phyloP scores from a whole-genome alignment of 2,113 vertebrate genomes.

The Podilymbus podiceps region DNA sequence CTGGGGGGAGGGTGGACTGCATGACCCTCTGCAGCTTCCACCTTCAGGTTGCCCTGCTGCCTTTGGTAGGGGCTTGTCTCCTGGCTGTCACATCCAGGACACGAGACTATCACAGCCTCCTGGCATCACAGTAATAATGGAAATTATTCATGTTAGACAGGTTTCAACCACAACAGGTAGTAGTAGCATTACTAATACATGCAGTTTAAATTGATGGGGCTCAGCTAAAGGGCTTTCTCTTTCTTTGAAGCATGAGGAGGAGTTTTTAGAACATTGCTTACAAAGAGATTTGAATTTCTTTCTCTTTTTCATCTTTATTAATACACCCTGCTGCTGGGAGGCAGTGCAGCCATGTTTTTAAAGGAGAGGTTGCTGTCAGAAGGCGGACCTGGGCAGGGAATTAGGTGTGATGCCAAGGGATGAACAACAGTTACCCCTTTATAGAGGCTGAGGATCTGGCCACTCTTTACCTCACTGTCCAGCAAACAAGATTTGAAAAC shows the following conservation, averaged over 20 bases:
- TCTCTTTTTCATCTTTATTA: slow-evolving; percentile 6
- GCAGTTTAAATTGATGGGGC: background rate
- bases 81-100: background rate
- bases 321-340: background rate
- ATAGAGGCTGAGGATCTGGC: background rate
- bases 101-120: background rate
- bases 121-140: background rate
- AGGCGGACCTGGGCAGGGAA: background rate
- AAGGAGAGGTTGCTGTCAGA: background rate
- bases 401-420: background rate
- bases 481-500: background rate
- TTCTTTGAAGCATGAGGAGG: background rate
- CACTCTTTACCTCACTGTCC: background rate
- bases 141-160: background rate
- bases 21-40: background rate
- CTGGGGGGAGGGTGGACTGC: fast-evolving
- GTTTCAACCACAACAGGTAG: background rate
- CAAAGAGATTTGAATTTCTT: background rate
- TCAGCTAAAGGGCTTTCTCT: background rate
- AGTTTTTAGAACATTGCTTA: background rate
- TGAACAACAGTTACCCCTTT: background rate
- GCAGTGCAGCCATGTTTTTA: background rate
- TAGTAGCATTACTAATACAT: background rate
- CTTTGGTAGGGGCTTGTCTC: background rate
- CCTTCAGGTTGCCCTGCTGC: background rate